Evolutionary conservation across 2,797 vertebrate species (phyloP).

Genomic region (Fringilla coelebs): DNA sequence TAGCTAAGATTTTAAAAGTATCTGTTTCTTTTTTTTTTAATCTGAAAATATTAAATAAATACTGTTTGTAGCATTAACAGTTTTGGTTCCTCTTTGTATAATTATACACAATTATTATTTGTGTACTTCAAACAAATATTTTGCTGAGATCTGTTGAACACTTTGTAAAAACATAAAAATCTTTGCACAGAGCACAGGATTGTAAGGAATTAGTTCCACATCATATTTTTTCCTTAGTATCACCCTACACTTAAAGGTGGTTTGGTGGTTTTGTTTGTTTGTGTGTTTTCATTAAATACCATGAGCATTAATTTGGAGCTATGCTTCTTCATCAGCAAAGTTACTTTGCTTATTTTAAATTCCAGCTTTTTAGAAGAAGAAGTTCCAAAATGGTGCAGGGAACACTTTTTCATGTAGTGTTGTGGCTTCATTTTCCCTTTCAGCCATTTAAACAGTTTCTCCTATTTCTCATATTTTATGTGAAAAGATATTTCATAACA

Average conservation of each 20-base stretch:
- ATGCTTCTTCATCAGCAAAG: not conserved
- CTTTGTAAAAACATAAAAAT: not conserved
- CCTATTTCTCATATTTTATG: not conserved
- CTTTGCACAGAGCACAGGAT: not conserved
- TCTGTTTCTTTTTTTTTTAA: too few species aligned
- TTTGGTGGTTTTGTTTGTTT: not conserved
- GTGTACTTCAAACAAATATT: not conserved
- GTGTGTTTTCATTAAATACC: not conserved
- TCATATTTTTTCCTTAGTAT: not conserved
- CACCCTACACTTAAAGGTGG: not conserved
- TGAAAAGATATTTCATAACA: not conserved
- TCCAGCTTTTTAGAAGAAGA: not conserved
- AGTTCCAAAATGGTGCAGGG: not conserved
- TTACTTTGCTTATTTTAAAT: not conserved
- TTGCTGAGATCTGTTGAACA: not conserved
- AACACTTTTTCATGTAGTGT: not conserved
- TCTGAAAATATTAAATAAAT: not conserved
- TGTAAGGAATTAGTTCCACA: not conserved
- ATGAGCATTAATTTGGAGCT: not conserved
- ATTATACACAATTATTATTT: not conserved
- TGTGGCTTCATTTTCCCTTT: not conserved
- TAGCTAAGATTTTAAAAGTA: not conserved
- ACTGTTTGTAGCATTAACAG: not conserved
- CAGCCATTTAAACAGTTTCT: not conserved
- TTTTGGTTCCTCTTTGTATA: not conserved